Conservation (phyloP, 1,140 invertebrate species). For the Mycetomoellerius zeteki region DNA sequence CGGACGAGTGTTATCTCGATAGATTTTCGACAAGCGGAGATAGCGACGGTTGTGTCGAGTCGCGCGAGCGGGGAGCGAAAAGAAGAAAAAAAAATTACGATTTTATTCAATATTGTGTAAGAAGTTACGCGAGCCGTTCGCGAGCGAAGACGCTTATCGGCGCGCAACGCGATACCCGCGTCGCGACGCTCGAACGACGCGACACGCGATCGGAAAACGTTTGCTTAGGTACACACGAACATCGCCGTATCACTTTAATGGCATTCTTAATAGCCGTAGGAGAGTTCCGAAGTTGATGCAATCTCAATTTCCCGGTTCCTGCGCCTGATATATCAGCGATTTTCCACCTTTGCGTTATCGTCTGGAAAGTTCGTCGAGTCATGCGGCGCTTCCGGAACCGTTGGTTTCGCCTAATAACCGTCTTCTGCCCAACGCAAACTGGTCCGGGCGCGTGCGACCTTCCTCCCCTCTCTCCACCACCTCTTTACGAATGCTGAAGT, state of each 20-base stretch:
- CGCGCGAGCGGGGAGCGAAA: background rate
- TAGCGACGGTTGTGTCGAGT: background rate
- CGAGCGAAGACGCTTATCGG: slow-evolving; percentile 25
- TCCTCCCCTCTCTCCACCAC: background rate
- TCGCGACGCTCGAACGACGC: slow-evolving; percentile 24
- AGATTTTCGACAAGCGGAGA: slow-evolving; percentile 48
- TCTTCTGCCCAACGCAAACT: slow-evolving; percentile 33
- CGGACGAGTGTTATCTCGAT: slow-evolving; percentile 34
- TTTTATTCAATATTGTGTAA: slow-evolving; percentile 58
- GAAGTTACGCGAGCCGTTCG: background rate
- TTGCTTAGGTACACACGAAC: slow-evolving; percentile 43
- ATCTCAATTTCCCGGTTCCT: slow-evolving; percentile 62
- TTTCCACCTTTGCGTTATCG: slow-evolving; percentile 57
- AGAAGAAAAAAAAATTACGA: slow-evolving; percentile 26
- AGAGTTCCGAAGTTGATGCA: slow-evolving; percentile 61
- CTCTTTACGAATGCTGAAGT: background rate
- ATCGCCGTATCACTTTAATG: slow-evolving; percentile 57
- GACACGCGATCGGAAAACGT: slow-evolving; percentile 50
- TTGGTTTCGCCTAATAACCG: slow-evolving; percentile 53
- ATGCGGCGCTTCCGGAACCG: slow-evolving; percentile 18
- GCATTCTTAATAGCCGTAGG: slow-evolving; percentile 61
- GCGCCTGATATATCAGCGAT: slow-evolving; percentile 61
- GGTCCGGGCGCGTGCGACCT: background rate
- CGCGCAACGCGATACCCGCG: background rate
- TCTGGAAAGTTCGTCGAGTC: slow-evolving; percentile 60